Conservation (phyloP, 2,888 invertebrate species). For the Eupithecia pulchellata region DNA sequence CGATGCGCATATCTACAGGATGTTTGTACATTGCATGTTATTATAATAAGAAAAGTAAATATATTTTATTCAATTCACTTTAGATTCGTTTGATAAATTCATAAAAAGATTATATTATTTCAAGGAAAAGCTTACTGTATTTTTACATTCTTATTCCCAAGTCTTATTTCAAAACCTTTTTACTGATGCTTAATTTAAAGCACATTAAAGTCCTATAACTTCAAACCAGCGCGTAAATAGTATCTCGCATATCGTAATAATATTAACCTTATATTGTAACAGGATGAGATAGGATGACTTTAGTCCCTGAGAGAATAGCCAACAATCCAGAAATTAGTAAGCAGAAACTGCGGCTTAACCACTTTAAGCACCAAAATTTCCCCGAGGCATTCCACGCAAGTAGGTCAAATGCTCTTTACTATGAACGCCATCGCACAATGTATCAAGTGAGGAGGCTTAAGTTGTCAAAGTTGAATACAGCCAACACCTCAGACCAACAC, state of each 20-base stretch:
- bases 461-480: slow-evolving; percentile 62
- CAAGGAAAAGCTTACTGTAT: background rate
- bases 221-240: background rate
- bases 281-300: slow-evolving; percentile 18
- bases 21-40: background rate
- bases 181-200: background rate
- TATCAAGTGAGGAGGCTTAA: slow-evolving; percentile 57
- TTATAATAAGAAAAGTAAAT: background rate
- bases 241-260: background rate
- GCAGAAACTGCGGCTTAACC: slow-evolving; percentile 45
- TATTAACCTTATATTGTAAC: slow-evolving; percentile 6
- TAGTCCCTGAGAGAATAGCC: slow-evolving; percentile 35
- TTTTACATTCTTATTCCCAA: background rate
- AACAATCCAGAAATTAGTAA: slow-evolving; percentile 46
- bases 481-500: slow-evolving; percentile 45
- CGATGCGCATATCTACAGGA: too few species aligned
- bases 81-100: too few species aligned
- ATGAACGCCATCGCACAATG: slow-evolving; percentile 52
- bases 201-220: background rate
- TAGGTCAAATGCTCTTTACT: slow-evolving; percentile 55
- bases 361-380: slow-evolving; percentile 51
- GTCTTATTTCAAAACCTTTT: background rate
- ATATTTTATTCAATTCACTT: too few species aligned
- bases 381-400: slow-evolving; percentile 54
- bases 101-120: background rate